These are phyloP conservation scores for Steinernema scapterisci DNA, from an alignment of 2,888 invertebrate species.

Conservation along the genomic window DNA sequence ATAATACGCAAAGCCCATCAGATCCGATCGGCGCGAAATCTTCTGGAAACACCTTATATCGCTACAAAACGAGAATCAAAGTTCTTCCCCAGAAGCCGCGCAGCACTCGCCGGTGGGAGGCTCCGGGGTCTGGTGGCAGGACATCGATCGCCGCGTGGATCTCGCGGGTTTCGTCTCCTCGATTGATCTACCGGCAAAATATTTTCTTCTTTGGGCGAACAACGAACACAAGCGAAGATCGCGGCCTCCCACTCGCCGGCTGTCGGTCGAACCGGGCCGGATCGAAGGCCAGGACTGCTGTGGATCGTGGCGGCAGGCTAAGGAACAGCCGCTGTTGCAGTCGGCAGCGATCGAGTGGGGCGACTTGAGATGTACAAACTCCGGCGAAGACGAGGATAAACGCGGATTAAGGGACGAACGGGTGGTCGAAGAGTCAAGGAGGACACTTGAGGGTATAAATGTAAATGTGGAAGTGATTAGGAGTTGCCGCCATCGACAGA, in stretches of 20 bases:
- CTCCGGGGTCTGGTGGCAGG: neutral
- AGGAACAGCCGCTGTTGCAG: slow-evolving; percentile 19
- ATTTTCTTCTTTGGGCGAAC: slow-evolving; percentile 23
- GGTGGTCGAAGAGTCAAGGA: neutral
- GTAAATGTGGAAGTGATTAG: slow-evolving; percentile 19
- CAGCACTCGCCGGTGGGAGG: neutral
- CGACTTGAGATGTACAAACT: neutral
- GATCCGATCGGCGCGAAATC: no score
- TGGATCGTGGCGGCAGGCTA: neutral
- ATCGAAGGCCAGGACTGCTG: neutral
- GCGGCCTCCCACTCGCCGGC: slow-evolving; percentile 27
- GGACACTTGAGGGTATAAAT: slow-evolving; percentile 1
- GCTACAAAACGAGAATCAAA: no score
- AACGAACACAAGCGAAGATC: neutral
- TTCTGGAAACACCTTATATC: no score
- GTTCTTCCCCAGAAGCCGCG: no score
- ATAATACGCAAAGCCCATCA: no score
- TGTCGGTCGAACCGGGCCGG: neutral
- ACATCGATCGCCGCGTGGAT: slow-evolving; percentile 15
- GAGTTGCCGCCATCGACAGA: neutral
- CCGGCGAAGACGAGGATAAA: neutral
- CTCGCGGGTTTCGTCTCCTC: neutral
- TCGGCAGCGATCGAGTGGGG: neutral
- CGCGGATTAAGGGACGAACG: neutral
- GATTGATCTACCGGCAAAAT: neutral